Conservation (phyloP, 2,797 vertebrate species). For the Borostomias antarcticus region DNA sequence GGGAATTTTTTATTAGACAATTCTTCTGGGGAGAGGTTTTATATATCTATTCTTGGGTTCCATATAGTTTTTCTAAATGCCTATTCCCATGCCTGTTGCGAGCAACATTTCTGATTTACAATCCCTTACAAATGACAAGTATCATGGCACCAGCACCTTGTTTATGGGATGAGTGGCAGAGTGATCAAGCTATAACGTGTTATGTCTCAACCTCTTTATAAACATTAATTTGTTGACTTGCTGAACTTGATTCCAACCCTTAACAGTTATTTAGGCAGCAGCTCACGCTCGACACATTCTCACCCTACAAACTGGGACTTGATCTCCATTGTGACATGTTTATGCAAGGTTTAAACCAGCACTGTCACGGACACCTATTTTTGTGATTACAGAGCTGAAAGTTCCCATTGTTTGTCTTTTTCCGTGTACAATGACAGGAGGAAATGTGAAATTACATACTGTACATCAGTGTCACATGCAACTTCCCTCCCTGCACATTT, state of each 20-base stretch:
- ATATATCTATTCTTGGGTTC: too few relatives aligned
- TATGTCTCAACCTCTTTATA: not conserved
- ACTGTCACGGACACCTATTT: not conserved
- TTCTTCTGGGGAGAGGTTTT: too few relatives aligned
- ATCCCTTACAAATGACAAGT: too few relatives aligned
- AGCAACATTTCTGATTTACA: too few relatives aligned
- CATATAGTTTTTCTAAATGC: too few relatives aligned
- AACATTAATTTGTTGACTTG: not conserved
- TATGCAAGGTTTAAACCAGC: not conserved
- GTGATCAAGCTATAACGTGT: too few relatives aligned
- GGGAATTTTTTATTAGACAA: too few relatives aligned
- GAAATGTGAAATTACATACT: conserved; percentile 46
- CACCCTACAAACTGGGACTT: not conserved
- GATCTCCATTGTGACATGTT: conserved; percentile 3
- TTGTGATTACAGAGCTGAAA: conserved; percentile 19
- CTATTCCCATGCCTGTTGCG: too few relatives aligned
- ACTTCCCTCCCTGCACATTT: conserved; percentile 22
- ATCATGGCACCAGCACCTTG: too few relatives aligned
- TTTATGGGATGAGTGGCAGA: too few relatives aligned
- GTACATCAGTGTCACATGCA: conserved; percentile 26
- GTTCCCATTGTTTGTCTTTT: conserved; percentile 34
- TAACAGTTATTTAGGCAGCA: conserved; percentile 1
- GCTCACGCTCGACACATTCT: not conserved
- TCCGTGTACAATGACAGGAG: conserved; percentile 39
- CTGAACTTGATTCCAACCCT: not conserved